Evolutionary conservation across 2,113 vertebrate genomes (phyloP).

Genomic region (Hystrix brachyura): DNA sequence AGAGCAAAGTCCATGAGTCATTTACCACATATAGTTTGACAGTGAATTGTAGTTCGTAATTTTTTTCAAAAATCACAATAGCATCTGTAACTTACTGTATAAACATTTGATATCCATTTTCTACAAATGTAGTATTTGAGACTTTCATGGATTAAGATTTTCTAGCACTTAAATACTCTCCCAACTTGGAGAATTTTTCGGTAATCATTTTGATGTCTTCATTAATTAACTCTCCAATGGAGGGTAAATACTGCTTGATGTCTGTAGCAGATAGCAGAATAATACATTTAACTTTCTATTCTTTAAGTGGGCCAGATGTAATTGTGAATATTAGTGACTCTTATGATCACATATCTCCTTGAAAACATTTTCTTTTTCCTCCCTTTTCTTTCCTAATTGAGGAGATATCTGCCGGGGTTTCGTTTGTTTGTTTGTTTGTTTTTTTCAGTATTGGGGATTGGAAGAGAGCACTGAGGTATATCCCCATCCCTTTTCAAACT

Average conservation of each 20-base stretch:
- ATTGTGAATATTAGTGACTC: not conserved
- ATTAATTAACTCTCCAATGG: not conserved
- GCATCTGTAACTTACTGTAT: not conserved
- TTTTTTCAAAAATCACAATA: not conserved
- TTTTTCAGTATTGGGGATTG: not conserved
- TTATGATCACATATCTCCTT: not conserved
- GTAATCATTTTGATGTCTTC: not conserved
- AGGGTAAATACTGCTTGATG: not conserved
- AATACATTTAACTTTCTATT: not conserved
- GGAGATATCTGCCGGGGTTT: too few relatives aligned
- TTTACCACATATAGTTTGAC: not conserved
- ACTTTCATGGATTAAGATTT: not conserved
- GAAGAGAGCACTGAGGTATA: not conserved
- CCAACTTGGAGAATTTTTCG: not conserved
- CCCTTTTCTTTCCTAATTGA: not conserved
- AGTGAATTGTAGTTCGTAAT: not conserved
- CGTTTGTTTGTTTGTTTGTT: too few relatives aligned
- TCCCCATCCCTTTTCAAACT: not conserved
- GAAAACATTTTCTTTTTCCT: not conserved
- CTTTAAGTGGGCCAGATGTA: not conserved
- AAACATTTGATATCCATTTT: conserved; percentile 18
- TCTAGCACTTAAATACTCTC: not conserved
- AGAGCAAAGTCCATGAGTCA: not conserved
- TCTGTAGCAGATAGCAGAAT: not conserved
- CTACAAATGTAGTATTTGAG: not conserved